A percentile compares a stretch with the other conserved stretches of the same genome.
Conservation (phyloP, 1,140 invertebrate species). For the Sinonovacula constricta region DNA sequence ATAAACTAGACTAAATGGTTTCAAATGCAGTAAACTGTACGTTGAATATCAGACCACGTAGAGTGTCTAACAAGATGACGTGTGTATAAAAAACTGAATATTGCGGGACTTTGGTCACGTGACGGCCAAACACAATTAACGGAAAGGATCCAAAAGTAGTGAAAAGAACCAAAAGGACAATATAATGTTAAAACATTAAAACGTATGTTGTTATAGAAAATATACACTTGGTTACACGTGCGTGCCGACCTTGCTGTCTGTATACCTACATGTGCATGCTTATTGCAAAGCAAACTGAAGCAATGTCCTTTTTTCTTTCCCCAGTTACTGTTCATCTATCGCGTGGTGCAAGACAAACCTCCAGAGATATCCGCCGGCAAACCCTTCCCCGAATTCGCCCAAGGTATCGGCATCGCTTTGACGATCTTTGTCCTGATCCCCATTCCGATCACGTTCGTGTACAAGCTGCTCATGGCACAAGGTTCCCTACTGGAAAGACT, state of each 20-base stretch:
- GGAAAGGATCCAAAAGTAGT: too few relatives aligned
- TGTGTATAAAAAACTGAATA: too few relatives aligned
- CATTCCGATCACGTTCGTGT: constrained; percentile 81
- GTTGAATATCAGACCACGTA: too few relatives aligned
- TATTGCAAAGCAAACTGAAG: not conserved
- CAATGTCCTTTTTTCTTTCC: not conserved
- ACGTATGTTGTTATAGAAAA: not conserved
- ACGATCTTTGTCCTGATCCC: constrained; percentile 93
- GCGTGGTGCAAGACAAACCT: constrained; percentile 59
- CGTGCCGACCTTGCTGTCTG: not conserved
- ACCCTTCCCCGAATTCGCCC: constrained; percentile 85
- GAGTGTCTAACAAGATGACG: too few relatives aligned
- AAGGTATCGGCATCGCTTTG: constrained; percentile 92
- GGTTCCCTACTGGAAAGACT: constrained; percentile 17
- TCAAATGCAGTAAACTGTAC: too few relatives aligned
- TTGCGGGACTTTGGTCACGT: too few relatives aligned
- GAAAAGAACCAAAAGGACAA: too few relatives aligned
- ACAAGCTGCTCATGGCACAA: constrained; percentile 32
- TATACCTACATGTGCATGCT: not conserved
- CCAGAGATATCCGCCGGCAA: constrained; percentile 50
- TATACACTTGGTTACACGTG: too few relatives aligned
- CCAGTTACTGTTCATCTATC: constrained; percentile 62
- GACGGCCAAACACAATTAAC: too few relatives aligned
- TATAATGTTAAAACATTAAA: too few relatives aligned
- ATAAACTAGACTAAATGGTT: too few relatives aligned